phyloP scores from a whole-genome alignment of 1,140 invertebrate genomes.

The Potamilus streckersoni region DNA sequence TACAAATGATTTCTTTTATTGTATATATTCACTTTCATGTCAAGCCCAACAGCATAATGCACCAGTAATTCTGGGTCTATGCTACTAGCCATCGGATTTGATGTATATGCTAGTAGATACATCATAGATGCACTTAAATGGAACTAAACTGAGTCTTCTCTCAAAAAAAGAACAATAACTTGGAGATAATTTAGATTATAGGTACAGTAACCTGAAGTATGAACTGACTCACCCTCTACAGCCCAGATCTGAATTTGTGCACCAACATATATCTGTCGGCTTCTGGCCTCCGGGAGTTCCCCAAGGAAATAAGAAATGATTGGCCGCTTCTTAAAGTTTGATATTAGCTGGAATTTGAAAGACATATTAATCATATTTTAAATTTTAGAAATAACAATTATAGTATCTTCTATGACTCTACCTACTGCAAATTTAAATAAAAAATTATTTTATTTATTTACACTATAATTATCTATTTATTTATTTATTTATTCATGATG shows the following conservation, averaged over 20 bases:
- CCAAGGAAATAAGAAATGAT: slow-evolving; percentile 50
- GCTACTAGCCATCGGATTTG: too few relatives aligned
- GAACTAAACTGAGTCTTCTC: too few relatives aligned
- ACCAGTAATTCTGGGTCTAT: too few relatives aligned
- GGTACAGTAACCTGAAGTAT: neutral
- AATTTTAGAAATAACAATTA: too few relatives aligned
- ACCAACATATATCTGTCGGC: slow-evolving; percentile 47
- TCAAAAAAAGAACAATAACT: neutral
- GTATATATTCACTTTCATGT: too few relatives aligned
- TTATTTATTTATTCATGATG: neutral
- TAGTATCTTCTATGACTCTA: neutral
- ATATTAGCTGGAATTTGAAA: slow-evolving; percentile 34
- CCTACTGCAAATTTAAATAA: neutral
- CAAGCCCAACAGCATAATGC: too few relatives aligned
- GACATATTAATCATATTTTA: neutral
- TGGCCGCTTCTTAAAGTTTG: slow-evolving; percentile 44
- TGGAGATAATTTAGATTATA: neutral
- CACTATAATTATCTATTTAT: neutral
- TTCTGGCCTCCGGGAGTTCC: slow-evolving; percentile 51
- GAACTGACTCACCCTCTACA: slow-evolving; percentile 43
- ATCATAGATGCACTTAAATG: too few relatives aligned
- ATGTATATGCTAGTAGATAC: too few relatives aligned
- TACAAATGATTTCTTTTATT: too few relatives aligned
- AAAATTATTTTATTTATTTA: neutral
- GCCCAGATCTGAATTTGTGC: slow-evolving; percentile 59